A percentile compares a stretch with the other conserved stretches of the same genome.
Evolutionary conservation across 2,888 invertebrate species (phyloP).

Genomic region (Tenthredo scrophulariae): DNA sequence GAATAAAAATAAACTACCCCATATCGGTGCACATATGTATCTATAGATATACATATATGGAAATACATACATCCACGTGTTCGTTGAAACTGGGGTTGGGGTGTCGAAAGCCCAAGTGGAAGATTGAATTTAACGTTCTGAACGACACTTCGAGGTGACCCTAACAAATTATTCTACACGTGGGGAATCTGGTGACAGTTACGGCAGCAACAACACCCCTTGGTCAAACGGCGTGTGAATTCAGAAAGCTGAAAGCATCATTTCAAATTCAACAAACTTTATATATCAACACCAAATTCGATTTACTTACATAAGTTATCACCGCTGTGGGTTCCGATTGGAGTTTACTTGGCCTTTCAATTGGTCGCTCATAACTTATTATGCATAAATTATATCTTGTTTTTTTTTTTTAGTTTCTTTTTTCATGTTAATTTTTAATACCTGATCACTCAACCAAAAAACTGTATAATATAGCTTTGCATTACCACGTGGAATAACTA

Average conservation of each 20-base stretch:
- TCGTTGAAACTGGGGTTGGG: neutral
- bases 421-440: neutral
- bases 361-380: neutral
- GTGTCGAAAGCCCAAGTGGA: neutral
- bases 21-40: neutral
- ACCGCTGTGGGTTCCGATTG: neutral
- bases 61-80: neutral
- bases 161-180: slow-evolving; percentile 30
- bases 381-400: neutral
- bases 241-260: slow-evolving; percentile 1
- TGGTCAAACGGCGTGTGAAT: neutral
- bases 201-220: neutral
- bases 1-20: slow-evolving; percentile 28
- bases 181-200: slow-evolving; percentile 6
- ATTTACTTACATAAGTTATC: neutral
- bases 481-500: neutral
- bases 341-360: slow-evolving; percentile 7
- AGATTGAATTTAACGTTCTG: slow-evolving; percentile 29
- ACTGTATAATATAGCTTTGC: neutral
- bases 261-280: slow-evolving; percentile 23
- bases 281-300: neutral
- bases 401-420: neutral
- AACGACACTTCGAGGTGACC: slow-evolving; percentile 30
- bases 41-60: neutral
- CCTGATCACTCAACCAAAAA: neutral